Evolutionary conservation across 2,113 vertebrate genomes (phyloP), one percentile per base, ranked within the genome.

Genomic region (Vidua chalybeata): DNA sequence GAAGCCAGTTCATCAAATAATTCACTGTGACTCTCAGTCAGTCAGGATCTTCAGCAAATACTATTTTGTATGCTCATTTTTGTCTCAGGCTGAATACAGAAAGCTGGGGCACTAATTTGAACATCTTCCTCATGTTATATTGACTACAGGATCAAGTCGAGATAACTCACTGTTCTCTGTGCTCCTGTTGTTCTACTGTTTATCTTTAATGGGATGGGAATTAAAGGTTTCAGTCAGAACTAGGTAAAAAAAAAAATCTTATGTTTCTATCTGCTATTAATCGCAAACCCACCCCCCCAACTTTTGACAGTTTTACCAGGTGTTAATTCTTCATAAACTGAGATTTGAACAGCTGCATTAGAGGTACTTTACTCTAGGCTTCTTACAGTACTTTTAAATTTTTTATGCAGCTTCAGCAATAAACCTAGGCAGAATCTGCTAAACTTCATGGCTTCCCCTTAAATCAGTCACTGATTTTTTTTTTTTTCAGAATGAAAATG

Each of bases 321-420:
- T 82, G 77, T 79, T 68, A 95, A 39, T 88, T 90, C 74, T 94
- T 81, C 66, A 79, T 89, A 85, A 95, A 84, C 59, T 93, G 54
- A 83, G 78, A 85, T 79, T 85, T 92, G 74, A 93, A 20, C 41
- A 87, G 55, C 51, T 78, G 30, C 68, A 54, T 72, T 72, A 91
- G 46, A 85, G 19, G 48, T 83, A 62, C 46, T 82, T 95, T 64
- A 86, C 30, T 95, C 59, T 35, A 84, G 49, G 46, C 35, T 35
- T 95, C 55, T 85, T 66, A 64, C 22, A 75, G 76, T 75, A 49
- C 41, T 87, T 87, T 68, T 56, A 89, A 94, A 80, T 94, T 91
- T 94, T 95, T 96, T 68, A 89, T 72, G 33, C 2, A 3, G 22
- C 51, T 93, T 91, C 75, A 88, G 93, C 61, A 76, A 37, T 59